Base-by-base conservation (phyloP, 2,888 invertebrate genomes). In the Drosophila macrospina region DNA sequence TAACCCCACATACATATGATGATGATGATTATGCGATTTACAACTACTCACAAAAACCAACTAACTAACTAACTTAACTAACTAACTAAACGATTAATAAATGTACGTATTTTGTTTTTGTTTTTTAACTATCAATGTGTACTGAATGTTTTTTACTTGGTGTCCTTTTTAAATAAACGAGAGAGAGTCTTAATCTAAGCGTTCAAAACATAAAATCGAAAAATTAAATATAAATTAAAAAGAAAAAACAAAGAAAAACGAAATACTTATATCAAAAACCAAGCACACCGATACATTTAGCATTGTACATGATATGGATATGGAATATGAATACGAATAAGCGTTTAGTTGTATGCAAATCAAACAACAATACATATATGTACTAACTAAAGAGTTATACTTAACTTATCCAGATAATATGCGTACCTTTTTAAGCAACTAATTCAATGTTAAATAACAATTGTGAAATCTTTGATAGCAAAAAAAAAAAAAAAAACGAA, bases 231-330 rank as follows among this genome's bases (percentile, higher is more conserved):
- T 8, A 1, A 1, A 32, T 20, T 20, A 20, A 2, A 41, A 41
- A 11, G 10, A 8, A 2, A 28, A 11, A 32, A 30, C 16, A 36
- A 26, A 11, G 6, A 52, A 39, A 16, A 41, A 54, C 20, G 41
- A 67, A 77, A 65, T 70, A 79, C 69, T 80, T 74, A 85, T 80
- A 82, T 81, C 77, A 81, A 83, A 82, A 87, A 79, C 83, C 74
- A 85, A 87, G 85, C 86, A 87, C 87, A 86, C 85, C 85, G 85
- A 85, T 85, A 85, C 69, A 85, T 77, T 82, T 83, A 84, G 84
- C 86, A 81, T 80, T 80, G 68, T 73, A 56, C 16, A 63, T 32
- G 28, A 28, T 52, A 72, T 60, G 52, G 15, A 39, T 52, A 64
- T 44, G 61, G 41, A 50, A 61, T 47, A 61, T 67, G 61, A 47